Evolutionary conservation across 2,888 invertebrate genomes (phyloP), one percentile per base, ranked within the genome.

Genomic region (Lithophane leautieri): DNA sequence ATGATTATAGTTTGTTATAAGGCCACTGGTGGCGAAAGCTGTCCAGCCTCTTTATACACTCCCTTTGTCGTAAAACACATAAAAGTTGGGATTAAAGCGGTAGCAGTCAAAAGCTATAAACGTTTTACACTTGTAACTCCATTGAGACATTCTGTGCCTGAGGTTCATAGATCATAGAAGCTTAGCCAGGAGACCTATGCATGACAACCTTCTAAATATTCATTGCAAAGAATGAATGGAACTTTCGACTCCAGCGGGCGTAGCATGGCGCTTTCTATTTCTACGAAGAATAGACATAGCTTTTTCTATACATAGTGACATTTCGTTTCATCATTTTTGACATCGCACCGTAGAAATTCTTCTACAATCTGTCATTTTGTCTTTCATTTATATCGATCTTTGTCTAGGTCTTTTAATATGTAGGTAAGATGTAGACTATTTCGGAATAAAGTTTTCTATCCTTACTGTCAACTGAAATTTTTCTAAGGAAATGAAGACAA

Each of bases 81-180:
- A 66, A 69, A 78, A 54, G 40, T 47, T 54, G 40, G 42, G 16
- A 68, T 8, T 47, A 2, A 25, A 47, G 34, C 28, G 14, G 70
- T 40, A 61, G 65, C 16, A 34, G 50, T 56, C 54, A 50, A 50
- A 66, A 62, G 81, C 56, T 22, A 50, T 74, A 60, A 73, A 84
- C 16, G 11, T 44, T 80, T 79, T 44, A 84, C 19, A 52, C 34
- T 50, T 47, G 70, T 44, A 50, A 19, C 47, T 50, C 54, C 54
- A 84, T 84, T 79, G 67, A 67, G 50, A 42, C 42, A 56, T 70
- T 84, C 62, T 60, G 47, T 60, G 47, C 44, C 63, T 28, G 14
- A 34, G 47, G 52, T 71, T 42, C 25, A 52, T 34, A 73, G 52
- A 52, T 62, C 61, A 42, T 2, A 16, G 9, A 28, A 7, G 11